A percentile compares a stretch with the other conserved stretches of the same genome.
Evolutionary conservation across 1,140 invertebrate species (phyloP).

Genomic region (Sminthurides bifidus): DNA sequence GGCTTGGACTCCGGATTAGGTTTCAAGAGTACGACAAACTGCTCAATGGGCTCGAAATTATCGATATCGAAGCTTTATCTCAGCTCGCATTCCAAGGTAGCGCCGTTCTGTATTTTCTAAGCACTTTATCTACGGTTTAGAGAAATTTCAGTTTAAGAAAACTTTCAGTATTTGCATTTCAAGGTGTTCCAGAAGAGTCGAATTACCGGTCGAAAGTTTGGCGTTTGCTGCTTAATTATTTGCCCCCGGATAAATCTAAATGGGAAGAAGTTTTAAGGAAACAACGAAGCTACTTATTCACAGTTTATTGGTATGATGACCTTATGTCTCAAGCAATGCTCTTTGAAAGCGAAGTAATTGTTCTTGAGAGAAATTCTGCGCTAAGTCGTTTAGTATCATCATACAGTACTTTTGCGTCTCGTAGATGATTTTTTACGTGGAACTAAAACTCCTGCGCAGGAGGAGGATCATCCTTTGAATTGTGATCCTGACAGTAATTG

Average conservation of each 20-base stretch:
- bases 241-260: slow-evolving; percentile 50
- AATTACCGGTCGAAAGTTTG: slow-evolving; percentile 45
- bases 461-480: slow-evolving; percentile 77
- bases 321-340: slow-evolving; percentile 20
- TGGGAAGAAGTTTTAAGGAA: slow-evolving; percentile 53
- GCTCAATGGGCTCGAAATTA: slow-evolving; percentile 27
- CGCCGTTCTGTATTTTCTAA: slow-evolving; percentile 20
- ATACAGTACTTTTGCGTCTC: slow-evolving; percentile 27
- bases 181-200: slow-evolving; percentile 15
- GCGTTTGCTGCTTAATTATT: slow-evolving; percentile 69
- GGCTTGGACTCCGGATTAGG: not conserved
- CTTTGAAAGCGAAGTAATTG: no score
- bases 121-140: slow-evolving; percentile 4
- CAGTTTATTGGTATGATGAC: slow-evolving; percentile 65
- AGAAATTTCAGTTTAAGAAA: not conserved
- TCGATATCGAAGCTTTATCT: slow-evolving; percentile 51
- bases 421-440: slow-evolving; percentile 65
- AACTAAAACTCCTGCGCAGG: slow-evolving; percentile 44
- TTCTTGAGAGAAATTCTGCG: slow-evolving; percentile 22
- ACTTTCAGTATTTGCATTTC: slow-evolving; percentile 8
- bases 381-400: no score
- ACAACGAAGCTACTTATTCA: slow-evolving; percentile 62
- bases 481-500: slow-evolving; percentile 86
- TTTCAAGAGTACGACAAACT: slow-evolving; percentile 2
- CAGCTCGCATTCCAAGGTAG: slow-evolving; percentile 64